Conservation (phyloP, 2,113 vertebrate species). For the Anhinga anhinga region DNA sequence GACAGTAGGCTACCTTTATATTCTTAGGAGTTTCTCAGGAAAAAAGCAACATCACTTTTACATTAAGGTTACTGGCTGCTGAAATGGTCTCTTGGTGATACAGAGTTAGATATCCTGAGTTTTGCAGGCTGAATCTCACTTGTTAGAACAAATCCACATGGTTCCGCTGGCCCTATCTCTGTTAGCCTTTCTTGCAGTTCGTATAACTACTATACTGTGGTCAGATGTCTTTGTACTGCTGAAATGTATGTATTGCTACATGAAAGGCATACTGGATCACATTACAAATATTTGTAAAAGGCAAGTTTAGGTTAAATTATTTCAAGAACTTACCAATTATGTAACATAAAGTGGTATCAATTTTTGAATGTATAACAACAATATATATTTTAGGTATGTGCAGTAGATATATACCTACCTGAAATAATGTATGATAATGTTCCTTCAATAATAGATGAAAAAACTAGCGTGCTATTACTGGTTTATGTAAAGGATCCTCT, state of each 20-base stretch:
- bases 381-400: not conserved
- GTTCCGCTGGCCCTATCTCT: not conserved
- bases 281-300: not conserved
- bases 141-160: not conserved
- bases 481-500: not conserved
- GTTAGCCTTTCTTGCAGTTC: not conserved
- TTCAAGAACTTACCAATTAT: not conserved
- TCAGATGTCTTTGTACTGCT: not conserved
- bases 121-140: not conserved
- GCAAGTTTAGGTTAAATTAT: too few species aligned
- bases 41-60: not conserved
- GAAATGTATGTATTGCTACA: not conserved
- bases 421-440: not conserved
- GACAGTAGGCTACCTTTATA: not conserved
- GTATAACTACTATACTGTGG: not conserved
- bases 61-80: not conserved
- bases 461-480: not conserved
- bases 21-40: not conserved
- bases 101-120: not conserved
- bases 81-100: not conserved
- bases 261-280: not conserved
- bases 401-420: not conserved
- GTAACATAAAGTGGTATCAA: not conserved
- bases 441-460: not conserved
- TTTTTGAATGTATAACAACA: not conserved